These are phyloP conservation scores for Nyleta sp. DNA, from an alignment of 2,888 invertebrate genomes.

Conservation along the genomic window DNA sequence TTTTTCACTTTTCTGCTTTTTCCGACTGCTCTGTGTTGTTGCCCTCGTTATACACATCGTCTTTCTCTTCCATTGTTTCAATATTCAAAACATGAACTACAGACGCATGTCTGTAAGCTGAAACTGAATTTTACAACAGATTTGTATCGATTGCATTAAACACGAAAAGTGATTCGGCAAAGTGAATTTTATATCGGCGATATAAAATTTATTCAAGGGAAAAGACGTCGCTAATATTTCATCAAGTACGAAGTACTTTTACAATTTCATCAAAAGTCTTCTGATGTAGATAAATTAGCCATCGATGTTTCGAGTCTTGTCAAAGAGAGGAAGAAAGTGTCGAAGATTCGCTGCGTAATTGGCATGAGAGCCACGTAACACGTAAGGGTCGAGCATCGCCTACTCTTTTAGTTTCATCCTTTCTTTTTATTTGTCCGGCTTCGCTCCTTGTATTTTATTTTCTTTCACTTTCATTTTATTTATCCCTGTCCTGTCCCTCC, in stretches of 20 bases:
- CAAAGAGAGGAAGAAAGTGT: conserved; percentile 40
- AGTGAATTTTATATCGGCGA: conserved; percentile 6
- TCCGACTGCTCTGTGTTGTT: conserved; percentile 16
- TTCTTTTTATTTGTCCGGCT: conserved; percentile 58
- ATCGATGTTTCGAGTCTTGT: conserved; percentile 30
- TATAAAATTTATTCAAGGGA: not conserved
- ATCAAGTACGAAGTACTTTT: conserved; percentile 10
- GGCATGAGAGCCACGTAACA: conserved; percentile 70
- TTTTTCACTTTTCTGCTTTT: conserved; percentile 31
- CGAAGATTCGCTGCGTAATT: conserved; percentile 42
- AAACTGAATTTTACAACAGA: conserved; percentile 12
- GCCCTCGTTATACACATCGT: conserved; percentile 25
- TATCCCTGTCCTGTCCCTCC: conserved; percentile 68
- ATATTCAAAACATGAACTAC: conserved; percentile 31
- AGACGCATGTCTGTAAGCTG: not conserved
- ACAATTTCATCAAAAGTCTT: conserved; percentile 34
- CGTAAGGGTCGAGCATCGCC: conserved; percentile 61
- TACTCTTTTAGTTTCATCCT: conserved; percentile 51
- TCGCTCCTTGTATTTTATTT: conserved; percentile 64
- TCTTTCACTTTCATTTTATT: conserved; percentile 74
- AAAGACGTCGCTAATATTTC: conserved; percentile 6
- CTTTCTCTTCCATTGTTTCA: conserved; percentile 18
- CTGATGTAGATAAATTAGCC: conserved; percentile 43
- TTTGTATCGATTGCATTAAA: conserved; percentile 13
- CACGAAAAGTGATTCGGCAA: conserved; percentile 14